phyloP scores from a whole-genome alignment of 2,888 invertebrate genomes.

The Gasteruption jaculator region DNA sequence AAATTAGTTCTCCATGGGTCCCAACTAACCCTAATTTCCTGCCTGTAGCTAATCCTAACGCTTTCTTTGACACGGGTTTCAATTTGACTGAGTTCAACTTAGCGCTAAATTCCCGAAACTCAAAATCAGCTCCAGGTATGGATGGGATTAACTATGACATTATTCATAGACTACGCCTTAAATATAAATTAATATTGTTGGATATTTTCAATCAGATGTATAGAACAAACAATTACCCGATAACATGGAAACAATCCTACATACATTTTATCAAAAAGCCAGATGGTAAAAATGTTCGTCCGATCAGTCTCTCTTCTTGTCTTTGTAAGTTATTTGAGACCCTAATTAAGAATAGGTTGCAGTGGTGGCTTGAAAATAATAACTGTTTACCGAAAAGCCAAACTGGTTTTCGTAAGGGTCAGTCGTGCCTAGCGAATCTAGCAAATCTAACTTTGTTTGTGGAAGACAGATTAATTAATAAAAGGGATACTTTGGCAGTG shows the following conservation, averaged over 20 bases:
- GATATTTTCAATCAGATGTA: constrained; percentile 21
- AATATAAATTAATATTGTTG: constrained; percentile 12
- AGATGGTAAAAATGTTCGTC: constrained; percentile 9
- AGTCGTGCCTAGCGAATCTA: constrained; percentile 20
- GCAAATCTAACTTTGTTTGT: constrained; percentile 13
- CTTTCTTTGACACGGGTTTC: background rate
- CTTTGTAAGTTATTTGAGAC: constrained; percentile 21
- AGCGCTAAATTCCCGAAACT: constrained; percentile 12
- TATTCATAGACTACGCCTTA: constrained; percentile 8
- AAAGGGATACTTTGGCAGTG: constrained; percentile 12
- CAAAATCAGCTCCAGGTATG: constrained; percentile 17
- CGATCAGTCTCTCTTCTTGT: constrained; percentile 18
- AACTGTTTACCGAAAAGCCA: constrained; percentile 16
- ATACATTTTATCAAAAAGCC: constrained; percentile 15
- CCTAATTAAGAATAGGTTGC: constrained; percentile 17
- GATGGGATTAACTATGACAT: constrained; percentile 16
- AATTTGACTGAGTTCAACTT: constrained; percentile 12
- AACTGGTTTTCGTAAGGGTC: constrained; percentile 20
- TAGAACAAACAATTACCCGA: background rate
- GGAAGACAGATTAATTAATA: constrained; percentile 10
- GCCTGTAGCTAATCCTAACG: too few relatives aligned
- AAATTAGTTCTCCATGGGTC: too few relatives aligned
- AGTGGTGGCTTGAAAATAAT: constrained; percentile 20
- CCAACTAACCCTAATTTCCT: too few relatives aligned
- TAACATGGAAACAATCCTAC: constrained; percentile 7